These are phyloP conservation scores for Conistra vaccinii DNA, from an alignment of 2,888 invertebrate species.

Conservation along the genomic window DNA sequence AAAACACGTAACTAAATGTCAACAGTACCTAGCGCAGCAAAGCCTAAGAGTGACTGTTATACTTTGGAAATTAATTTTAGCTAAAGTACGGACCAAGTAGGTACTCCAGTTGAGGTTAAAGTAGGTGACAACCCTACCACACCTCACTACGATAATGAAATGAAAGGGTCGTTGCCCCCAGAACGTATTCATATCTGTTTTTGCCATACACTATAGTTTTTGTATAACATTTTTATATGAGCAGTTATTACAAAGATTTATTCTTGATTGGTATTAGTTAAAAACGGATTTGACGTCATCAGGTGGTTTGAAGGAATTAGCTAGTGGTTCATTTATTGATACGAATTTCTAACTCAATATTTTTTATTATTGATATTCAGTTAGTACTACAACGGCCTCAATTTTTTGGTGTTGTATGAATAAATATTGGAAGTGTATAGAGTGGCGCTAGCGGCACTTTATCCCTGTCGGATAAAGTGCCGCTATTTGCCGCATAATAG, in stretches of 20 bases:
- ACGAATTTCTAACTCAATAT: neutral
- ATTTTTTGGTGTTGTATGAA: neutral
- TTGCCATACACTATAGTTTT: conserved; percentile 50
- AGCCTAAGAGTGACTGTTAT: conserved; percentile 10
- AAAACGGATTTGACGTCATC: conserved; percentile 49
- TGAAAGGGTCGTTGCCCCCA: conserved; percentile 55
- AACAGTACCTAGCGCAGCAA: neutral
- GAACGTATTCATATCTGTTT: conserved; percentile 47
- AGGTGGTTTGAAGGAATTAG: neutral
- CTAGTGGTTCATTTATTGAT: neutral
- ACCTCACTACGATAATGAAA: conserved; percentile 60
- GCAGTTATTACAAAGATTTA: conserved; percentile 50
- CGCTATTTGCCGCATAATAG: no score
- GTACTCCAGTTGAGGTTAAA: conserved; percentile 20
- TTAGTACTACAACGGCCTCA: no score
- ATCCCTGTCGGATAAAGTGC: no score
- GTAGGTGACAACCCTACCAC: conserved; percentile 51
- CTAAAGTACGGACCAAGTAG: neutral
- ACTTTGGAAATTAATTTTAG: conserved; percentile 32
- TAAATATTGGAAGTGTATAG: no score
- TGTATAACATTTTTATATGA: conserved; percentile 37
- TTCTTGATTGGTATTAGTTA: conserved; percentile 47
- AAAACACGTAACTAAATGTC: neutral
- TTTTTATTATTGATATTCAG: neutral
- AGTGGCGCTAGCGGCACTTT: no score